Evolutionary conservation across 2,113 vertebrate genomes (phyloP).

Genomic region (Synodontis membranacea): DNA sequence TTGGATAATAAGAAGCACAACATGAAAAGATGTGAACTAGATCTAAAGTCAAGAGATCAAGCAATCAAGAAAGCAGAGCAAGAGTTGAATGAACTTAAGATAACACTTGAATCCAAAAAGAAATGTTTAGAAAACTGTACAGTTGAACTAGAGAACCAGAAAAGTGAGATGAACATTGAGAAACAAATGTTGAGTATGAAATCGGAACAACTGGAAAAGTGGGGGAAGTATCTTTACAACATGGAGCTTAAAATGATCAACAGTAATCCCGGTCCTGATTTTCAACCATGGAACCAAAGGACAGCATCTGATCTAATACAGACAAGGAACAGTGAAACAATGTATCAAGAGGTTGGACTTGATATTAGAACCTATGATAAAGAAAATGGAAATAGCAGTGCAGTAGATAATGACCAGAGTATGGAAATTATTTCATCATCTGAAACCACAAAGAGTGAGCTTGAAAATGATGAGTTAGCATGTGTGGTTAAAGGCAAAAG

Average conservation of each 20-base stretch:
- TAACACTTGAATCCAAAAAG: slow-evolving; percentile 39
- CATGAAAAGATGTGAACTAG: slow-evolving; percentile 16
- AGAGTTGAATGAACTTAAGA: slow-evolving; percentile 42
- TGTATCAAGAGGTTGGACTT: slow-evolving; percentile 29
- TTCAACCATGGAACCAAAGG: slow-evolving; percentile 43
- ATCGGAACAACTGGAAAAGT: slow-evolving; percentile 61
- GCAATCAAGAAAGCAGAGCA: slow-evolving; percentile 32
- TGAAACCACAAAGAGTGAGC: not conserved
- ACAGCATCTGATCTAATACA: slow-evolving; percentile 28
- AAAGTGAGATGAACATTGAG: slow-evolving; percentile 58
- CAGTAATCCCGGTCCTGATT: slow-evolving; percentile 40
- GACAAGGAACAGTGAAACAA: slow-evolving; percentile 8
- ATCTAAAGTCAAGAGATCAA: slow-evolving; percentile 24
- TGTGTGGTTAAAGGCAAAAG: not conserved
- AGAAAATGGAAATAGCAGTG: not conserved
- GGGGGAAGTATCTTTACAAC: slow-evolving; percentile 64
- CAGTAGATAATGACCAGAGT: not conserved
- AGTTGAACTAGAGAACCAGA: slow-evolving; percentile 56
- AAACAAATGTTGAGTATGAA: slow-evolving; percentile 63
- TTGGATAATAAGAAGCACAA: slow-evolving; percentile 19
- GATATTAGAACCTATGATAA: not conserved
- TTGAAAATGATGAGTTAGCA: not conserved
- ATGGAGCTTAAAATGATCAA: slow-evolving; percentile 55
- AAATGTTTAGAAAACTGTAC: slow-evolving; percentile 55
- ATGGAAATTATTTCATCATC: not conserved